Evolutionary conservation across 2,113 vertebrate species (phyloP).

Genomic region (Atlantisia rogersi): DNA sequence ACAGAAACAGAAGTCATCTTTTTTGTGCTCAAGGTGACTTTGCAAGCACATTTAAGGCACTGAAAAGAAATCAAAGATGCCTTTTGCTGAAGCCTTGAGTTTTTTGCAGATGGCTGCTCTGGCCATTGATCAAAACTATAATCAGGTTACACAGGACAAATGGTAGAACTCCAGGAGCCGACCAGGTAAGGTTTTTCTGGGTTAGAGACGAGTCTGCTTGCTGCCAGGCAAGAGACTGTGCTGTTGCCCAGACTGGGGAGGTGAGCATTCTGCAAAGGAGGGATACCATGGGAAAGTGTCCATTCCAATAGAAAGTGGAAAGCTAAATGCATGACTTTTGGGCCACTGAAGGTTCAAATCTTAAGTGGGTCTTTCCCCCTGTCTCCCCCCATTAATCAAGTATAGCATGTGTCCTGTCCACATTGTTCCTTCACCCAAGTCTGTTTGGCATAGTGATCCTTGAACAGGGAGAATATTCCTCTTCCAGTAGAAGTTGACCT

Average conservation of each 20-base stretch:
- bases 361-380: not conserved
- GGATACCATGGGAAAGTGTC: accelerated
- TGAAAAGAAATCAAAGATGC: conserved; percentile 11
- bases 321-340: not conserved
- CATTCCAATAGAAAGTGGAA: not conserved
- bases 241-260: accelerated
- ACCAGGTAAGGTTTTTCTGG: not conserved
- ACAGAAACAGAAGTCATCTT: not conserved
- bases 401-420: not conserved
- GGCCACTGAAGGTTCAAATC: not conserved
- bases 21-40: conserved; percentile 12
- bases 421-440: not conserved
- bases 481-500: not conserved
- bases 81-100: conserved; percentile 3
- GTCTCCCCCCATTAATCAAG: not conserved
- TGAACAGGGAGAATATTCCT: not conserved
- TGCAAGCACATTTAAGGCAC: not conserved
- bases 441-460: not conserved
- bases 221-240: not conserved
- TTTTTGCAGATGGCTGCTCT: conserved; percentile 35
- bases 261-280: not conserved
- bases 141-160: not conserved
- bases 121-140: not conserved
- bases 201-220: not conserved
- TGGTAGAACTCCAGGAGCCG: not conserved